Evolutionary conservation across 2,888 invertebrate genomes (phyloP).

Genomic region (Polydrusus pterygomalis): DNA sequence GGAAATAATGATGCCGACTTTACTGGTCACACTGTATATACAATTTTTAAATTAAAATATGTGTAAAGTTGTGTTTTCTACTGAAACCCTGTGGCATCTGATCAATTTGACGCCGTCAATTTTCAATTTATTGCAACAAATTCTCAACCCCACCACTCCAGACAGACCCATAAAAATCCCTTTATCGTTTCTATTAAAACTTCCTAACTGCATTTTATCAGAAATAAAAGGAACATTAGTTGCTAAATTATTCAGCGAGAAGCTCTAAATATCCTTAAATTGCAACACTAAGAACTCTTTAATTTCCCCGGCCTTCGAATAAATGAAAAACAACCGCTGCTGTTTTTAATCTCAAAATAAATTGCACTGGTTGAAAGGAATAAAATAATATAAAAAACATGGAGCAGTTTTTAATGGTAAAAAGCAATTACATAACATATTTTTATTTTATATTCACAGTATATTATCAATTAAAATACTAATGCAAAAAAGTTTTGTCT

Average conservation of each 20-base stretch:
- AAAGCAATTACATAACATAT: no score
- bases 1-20: no score
- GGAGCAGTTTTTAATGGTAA: no score
- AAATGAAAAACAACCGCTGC: slow-evolving; percentile 39
- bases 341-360: slow-evolving; percentile 21
- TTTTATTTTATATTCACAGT: no score
- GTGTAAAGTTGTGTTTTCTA: no score
- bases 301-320: slow-evolving; percentile 54
- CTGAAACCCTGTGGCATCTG: no score
- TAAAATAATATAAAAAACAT: background rate
- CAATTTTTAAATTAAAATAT: no score
- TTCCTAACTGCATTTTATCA: slow-evolving; percentile 59
- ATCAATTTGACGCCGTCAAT: no score
- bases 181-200: slow-evolving; percentile 29
- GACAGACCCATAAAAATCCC: background rate
- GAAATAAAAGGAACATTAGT: slow-evolving; percentile 65
- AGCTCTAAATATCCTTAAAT: slow-evolving; percentile 64
- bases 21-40: no score
- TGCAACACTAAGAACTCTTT: slow-evolving; percentile 63
- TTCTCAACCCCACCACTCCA: background rate
- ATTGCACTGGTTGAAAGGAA: background rate
- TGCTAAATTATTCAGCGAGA: slow-evolving; percentile 64
- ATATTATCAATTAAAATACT: no score
- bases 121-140: background rate
- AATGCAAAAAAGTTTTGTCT: no score